Base-by-base conservation (phyloP, 1,140 invertebrate species). In the Lepidurus apus region DNA sequence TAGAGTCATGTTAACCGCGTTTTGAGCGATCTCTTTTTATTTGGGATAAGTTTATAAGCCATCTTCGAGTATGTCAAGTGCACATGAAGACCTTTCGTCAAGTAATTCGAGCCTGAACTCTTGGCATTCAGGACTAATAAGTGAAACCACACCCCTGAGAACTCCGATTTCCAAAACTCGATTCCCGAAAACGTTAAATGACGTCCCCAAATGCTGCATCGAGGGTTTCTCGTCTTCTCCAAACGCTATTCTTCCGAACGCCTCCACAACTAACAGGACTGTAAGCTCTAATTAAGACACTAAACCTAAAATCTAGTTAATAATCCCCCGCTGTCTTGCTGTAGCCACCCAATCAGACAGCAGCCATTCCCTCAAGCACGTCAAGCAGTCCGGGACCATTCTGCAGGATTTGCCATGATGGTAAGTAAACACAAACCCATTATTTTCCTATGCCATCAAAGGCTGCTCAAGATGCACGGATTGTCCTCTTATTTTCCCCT, bases 401-500 rank as follows among this genome's bases (percentile, higher is more conserved):
- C 21, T 65, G 53, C 13, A 13, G 53, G 21, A 65, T 65, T 65
- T 65, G 53, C 53, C 53, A 65, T 8, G 53, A 65, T 65, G 53
- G 53, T 65, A 65, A 65, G 13, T 21, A 65, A 65, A 17, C 45
- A 34, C 34, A 34, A 34, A 34, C 45, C 45, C 10, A 47, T 47
- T 47, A 11, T 9, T 47, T 47, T 8, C 4, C 17, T 65, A 7
- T n/a, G n/a, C n/a, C 53, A 4, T 7, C 53, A 65, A 21, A 7
- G 4, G 87, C 85, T 4, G 81, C 76, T 73, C 74, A 74, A 10
- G 89, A 88, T 77, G 83, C 85, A 78, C 82, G 90, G 34, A 84
- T 90, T 42, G 87, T 88, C 45, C 89, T 88, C 7, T 90, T 34
- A 34, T 34, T 34, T 34, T 34, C 4, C 4, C 4, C 34, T 34